Base-by-base conservation (phyloP, 2,888 invertebrate species). In the Netelia fuscicornis region DNA sequence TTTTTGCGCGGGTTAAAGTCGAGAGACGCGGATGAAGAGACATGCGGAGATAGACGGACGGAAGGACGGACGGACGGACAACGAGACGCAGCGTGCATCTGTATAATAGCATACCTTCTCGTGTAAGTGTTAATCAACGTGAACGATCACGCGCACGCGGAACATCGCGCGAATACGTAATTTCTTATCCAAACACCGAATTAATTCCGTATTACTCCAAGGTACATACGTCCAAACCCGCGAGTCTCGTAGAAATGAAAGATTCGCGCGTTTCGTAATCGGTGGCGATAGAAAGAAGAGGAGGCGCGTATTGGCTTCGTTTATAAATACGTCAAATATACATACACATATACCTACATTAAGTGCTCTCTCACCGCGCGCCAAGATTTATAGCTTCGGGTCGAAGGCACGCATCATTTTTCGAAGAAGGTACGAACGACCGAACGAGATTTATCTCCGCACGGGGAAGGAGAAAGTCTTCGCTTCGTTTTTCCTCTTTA, bases 71-170 rank as follows among this genome's bases (percentile, higher is more conserved):
- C 25, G 25, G 25, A 25, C 25, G 2, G 25, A 25, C 30, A 5
- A 5, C 30, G 30, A 30, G 30, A 5, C 30, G 62, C 52, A 62
- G 37, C 52, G 30, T 60, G 60, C 56, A 44, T 77, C n/a, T 44
- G 23, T 44, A 42, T 58, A 44, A 13, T n/a, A 44, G 37, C 17
- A 71, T 17, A 60, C 17, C 25, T 20, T 13, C 68, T 75, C 30
- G 65, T 42, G 58, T 65, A 65, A 48, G 48, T 56, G 71, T 82
- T 65, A 82, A 82, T 82, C 82, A 77, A 70, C 70, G 62, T 10
- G 62, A 65, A 65, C 42, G 42, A 62, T 58, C 44, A 65, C 42
- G 48, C 25, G 62, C 54, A 68, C 81, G 58, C 70, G 37, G 17
- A 67, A 23, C 48, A 54, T 52, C 37, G 8, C 23, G n/a, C 23